Evolutionary conservation across 1,140 invertebrate species (phyloP), one percentile per base, ranked within the genome.

Genomic region (Heliconius hewitsoni): DNA sequence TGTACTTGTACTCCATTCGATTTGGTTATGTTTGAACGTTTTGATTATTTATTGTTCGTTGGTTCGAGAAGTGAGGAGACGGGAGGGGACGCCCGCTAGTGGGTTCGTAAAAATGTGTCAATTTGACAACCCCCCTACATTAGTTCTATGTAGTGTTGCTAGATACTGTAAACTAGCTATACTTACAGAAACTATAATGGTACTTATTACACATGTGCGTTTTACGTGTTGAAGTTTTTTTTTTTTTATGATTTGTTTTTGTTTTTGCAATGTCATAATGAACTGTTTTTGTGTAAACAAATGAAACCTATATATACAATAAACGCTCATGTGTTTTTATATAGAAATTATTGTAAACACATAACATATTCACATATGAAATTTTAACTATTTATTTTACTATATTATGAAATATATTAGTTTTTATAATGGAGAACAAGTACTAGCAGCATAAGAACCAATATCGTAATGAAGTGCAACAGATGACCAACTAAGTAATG

Each of bases 21-120:
- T 52, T 52, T 19, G 18, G 18, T 52, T 94, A 99, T 99, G 80
- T 99, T 99, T 95, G 99, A 99, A 94, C 96, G 99, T 3, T 34
- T 34, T 34, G 30, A 23, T 23, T 23, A 23, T 23, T 23, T 23
- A 23, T 23, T 23, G 23, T 23, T 23, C 23, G n/a, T n/a, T 23
- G 23, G 0, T 23, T 23, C 23, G 23, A 23, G 23, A 23, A 23
- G 23, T 23, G 34, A 37, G 34, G 34, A 4, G 34, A 37, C 13
- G 42, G 16, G 42, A 46, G 42, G 16, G 16, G 42, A 46, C 42
- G 34, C 34, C 34, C 34, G 34, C 34, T 37, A 37, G 6, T 6
- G 34, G 34, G 34, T 4, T 5, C 34, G 34, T 37, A 34, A 34
- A 34, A 34, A 34, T 34, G 5, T 57, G 23, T 11, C 23, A 30